Base-by-base conservation (phyloP, 2,113 vertebrate genomes). In the Percopsis transmontana region DNA sequence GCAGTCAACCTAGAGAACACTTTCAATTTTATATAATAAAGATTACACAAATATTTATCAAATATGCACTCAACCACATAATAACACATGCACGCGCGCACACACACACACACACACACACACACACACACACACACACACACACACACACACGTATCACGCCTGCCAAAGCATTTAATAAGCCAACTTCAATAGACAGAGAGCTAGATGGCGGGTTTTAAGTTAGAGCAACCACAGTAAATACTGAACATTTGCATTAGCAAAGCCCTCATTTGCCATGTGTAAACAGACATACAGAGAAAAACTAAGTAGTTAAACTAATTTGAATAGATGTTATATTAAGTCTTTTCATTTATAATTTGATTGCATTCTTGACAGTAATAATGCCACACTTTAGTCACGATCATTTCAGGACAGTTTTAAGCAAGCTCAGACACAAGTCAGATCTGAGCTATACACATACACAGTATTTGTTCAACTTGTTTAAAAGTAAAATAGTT, bases 71-170 rank as follows among this genome's bases (percentile, higher is more conserved):
- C 13, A 39, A 8, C n/a, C 47, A 54, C 19, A 33, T 13, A 66
- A 40, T 57, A 55, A 69, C 20, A 68, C 47, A 55, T 24, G 50
- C 23, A 27, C 58, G 45, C 42, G 23, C 58, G 45, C 23, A 45
- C 41, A 47, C 58, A 60, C 20, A 60, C 58, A 60, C 20, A 52
- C 47, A 52, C 8, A 19, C 54, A 55, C 55, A 57, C 33, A 57
- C 27, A 57, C 55, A 57, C 55, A 57, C 33, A 57, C 33, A 57
- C 33, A 54, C 52, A 54, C 52, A 54, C 18, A 52, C 50, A 52
- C 50, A 52, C 50, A 52, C 50, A 52, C 18, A 52, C 19, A 52
- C 50, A 52, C 20, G 21, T 19, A 52, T 19, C 19, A 9, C 1
- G 14, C 21, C 53, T 19, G 48, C 23, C 16, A 45, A 15, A 47